Evolutionary conservation across 2,888 invertebrate species (phyloP), one percentile per base, ranked within the genome.

Genomic region (Hybos culiciformis): DNA sequence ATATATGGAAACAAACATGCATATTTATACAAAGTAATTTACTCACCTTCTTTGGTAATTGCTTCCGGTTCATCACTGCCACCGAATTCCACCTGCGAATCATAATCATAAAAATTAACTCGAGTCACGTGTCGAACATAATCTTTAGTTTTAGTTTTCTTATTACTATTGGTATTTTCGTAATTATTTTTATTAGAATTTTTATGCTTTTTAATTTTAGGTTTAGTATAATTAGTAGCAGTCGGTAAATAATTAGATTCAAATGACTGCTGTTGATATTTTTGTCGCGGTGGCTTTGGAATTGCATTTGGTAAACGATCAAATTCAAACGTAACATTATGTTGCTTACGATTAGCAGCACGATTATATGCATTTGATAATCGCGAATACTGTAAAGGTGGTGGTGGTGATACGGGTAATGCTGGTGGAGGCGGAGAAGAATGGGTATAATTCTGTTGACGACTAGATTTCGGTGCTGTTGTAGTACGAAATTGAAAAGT

Each of bases 31-130:
- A 42, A n/a, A 36, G 18, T 37, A 8, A 15, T 15, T 20, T 34
- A 65, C 71, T 73, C 64, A 85, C 86, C 86, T 77, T 87, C 86
- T 78, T 86, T 86, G 70, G 85, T 84, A 62, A 83, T 80, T 57
- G 86, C 84, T 70, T 82, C 76, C 51, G 83, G 78, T 59, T 83
- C 82, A 63, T 78, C 77, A 56, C 58, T 60, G 52, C 58, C 53
- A 52, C 59, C 60, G 51, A 57, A 62, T 77, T 82, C 64, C 57
- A 65, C 61, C 66, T 67, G 66, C 56, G 64, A 66, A 64, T 62
- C 64, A 59, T 63, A 57, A 60, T 66, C 66, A 57, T 64, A 65
- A 55, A 67, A 66, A 61, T 67, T 66, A 66, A 67, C 63, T 53
- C 66, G 62, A 56, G 66, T 67, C 60, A 67, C 63, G 62, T 67